Evolutionary conservation across 2,113 vertebrate genomes (phyloP).

Genomic region (Spea multiplicata): DNA sequence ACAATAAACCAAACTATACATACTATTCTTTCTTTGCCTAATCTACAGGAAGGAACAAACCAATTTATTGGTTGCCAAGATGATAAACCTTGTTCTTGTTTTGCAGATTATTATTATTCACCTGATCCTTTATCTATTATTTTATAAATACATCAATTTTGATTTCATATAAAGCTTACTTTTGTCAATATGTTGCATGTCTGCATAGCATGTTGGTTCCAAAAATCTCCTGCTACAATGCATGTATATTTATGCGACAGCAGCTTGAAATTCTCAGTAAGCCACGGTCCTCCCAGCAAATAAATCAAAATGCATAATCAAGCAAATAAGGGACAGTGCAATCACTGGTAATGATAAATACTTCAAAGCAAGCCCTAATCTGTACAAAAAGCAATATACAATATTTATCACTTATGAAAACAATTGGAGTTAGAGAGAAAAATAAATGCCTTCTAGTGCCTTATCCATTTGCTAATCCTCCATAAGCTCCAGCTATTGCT

Average conservation of each 20-base stretch:
- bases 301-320: slow-evolving; percentile 37
- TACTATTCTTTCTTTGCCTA: too few relatives aligned
- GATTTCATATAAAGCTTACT: too few relatives aligned
- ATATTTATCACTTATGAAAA: slow-evolving; percentile 33
- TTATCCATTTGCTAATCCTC: slow-evolving; percentile 32
- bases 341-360: slow-evolving; percentile 31
- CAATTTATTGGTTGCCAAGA: too few relatives aligned
- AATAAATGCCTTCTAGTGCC: slow-evolving; percentile 39
- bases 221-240: neutral
- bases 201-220: slow-evolving; percentile 6
- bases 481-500: slow-evolving; percentile 20
- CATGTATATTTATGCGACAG: neutral
- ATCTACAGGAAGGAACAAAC: too few relatives aligned
- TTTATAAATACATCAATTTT: too few relatives aligned
- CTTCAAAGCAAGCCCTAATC: slow-evolving; percentile 33
- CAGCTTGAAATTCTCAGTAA: slow-evolving; percentile 12
- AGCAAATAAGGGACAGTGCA: slow-evolving; percentile 19
- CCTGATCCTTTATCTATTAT: too few relatives aligned
- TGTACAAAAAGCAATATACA: slow-evolving; percentile 31
- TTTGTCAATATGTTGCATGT: too few relatives aligned
- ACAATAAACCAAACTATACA: too few relatives aligned
- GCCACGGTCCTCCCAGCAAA: slow-evolving; percentile 9
- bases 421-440: slow-evolving; percentile 31
- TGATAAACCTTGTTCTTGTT: too few relatives aligned
- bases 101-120: too few relatives aligned